Percentiles rank a stretch among this genome's conserved stretches.
Evolutionary conservation across 1,140 invertebrate species (phyloP).

Genomic region (Pseudoatta argentina): DNA sequence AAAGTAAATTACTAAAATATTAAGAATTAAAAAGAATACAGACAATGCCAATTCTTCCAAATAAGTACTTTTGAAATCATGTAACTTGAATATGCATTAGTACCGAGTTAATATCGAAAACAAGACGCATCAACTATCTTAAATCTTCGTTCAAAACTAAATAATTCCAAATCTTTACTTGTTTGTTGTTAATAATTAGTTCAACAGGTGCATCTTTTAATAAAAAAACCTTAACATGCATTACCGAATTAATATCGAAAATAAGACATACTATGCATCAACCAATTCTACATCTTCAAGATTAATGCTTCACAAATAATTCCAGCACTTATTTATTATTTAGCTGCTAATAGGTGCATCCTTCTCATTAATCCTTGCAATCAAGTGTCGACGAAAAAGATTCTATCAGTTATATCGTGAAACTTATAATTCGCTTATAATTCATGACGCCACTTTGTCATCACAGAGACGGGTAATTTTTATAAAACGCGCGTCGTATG

Average conservation of each 20-base stretch:
- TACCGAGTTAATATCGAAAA: constrained; percentile 5
- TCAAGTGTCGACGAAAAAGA: background rate
- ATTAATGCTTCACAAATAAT: too few species aligned
- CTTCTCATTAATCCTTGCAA: constrained; percentile 29
- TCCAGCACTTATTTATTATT: background rate
- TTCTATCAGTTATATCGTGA: background rate
- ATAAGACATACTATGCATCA: too few species aligned
- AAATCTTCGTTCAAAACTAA: background rate
- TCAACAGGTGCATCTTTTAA: constrained; percentile 2
- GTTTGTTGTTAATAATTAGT: background rate
- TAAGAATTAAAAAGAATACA: background rate
- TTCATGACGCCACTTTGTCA: constrained; percentile 54
- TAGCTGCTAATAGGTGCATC: constrained; percentile 4
- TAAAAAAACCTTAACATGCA: too few species aligned
- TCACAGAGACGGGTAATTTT: constrained; percentile 46
- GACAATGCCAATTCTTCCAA: background rate
- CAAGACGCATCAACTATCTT: background rate
- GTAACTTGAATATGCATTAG: background rate
- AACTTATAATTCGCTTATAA: constrained; percentile 21
- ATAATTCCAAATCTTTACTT: background rate
- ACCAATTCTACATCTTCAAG: too few species aligned
- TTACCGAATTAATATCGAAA: too few species aligned
- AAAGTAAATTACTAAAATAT: constrained; percentile 2
- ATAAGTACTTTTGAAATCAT: background rate
- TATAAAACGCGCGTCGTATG: constrained; percentile 27